Evolutionary conservation across 2,797 vertebrate species (phyloP), one percentile per base, ranked within the genome.

Genomic region (Lagodon rhomboides): DNA sequence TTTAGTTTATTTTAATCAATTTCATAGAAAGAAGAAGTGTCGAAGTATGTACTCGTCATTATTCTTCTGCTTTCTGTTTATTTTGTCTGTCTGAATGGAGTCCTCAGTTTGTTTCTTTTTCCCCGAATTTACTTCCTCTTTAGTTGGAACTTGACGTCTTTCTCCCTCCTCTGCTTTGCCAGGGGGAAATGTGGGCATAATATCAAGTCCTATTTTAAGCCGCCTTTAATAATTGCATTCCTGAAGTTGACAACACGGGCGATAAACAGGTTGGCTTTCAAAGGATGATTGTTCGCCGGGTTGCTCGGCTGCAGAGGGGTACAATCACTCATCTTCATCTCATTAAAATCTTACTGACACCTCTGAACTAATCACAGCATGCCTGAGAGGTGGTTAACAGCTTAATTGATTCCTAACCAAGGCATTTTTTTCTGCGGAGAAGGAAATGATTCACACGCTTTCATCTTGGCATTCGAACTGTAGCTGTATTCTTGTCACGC

Each of bases 161-260:
- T 68, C 50, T 81, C 30, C 43, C 54, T 38, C 16, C 27, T 56
- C 79, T 67, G 53, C 56, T 83, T 60, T 79, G 78, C 78, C 68
- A 47, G 61, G 11, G 12, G 73, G 74, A 80, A 76, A 73, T 70
- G 44, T 56, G 68, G 59, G 66, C 73, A 62, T 54, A 60, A 78
- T 59, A 75, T 84, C 47, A 41, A 75, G 68, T 38, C 74, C 70
- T 90, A 85, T 89, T 87, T 89, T 75, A 85, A 50, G 71, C 59
- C 63, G 38, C 25, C 66, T 85, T 82, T 73, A 56, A 86, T 82
- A 87, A 82, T 23, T 83, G 34, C 72, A 72, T 84, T 85, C 76
- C 70, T 82, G 58, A 67, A 46, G 58, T 68, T 87, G 87, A 84
- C 68, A 82, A 83, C 68, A 30, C 46, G 49, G 70, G 20, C 54